These are phyloP conservation scores for Hydractinia symbiolongicarpus DNA, from an alignment of 30 jellyfish, hydroid and myxozoan genomes.

Conservation along the genomic window DNA sequence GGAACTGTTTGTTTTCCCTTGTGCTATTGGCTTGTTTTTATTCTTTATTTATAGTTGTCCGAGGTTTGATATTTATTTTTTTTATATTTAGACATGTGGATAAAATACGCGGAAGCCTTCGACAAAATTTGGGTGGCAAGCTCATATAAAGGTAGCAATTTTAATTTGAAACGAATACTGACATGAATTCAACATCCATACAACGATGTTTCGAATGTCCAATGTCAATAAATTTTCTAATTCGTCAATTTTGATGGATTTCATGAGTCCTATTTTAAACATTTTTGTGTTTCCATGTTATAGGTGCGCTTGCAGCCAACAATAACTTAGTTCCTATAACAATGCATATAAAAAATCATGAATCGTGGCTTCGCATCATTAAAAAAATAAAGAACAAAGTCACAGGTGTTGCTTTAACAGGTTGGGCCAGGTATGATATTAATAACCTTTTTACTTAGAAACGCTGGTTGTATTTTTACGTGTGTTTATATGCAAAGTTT, in stretches of 20 bases:
- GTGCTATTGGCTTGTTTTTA: no score
- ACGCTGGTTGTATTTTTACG: background rate
- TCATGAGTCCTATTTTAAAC: background rate
- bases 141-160: conserved; percentile 32
- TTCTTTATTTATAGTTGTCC: no score
- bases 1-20: no score
- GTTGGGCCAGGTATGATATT: conserved; percentile 52
- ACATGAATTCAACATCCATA: no score
- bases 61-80: background rate
- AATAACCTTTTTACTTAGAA: background rate
- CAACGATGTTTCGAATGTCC: no score
- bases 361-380: conserved; percentile 39
- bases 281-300: background rate
- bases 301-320: conserved; percentile 49
- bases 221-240: no score
- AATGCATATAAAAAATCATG: conserved; percentile 44
- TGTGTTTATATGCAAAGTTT: background rate
- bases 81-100: conserved; percentile 33
- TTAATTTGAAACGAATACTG: no score
- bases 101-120: conserved; percentile 27
- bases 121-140: conserved; percentile 46
- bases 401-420: conserved; percentile 47
- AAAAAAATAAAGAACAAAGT: conserved; percentile 10
- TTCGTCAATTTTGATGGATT: background rate
- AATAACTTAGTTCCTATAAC: conserved; percentile 37